Conservation (phyloP, 2,888 invertebrate genomes). For the Drosophila demipolita region DNA sequence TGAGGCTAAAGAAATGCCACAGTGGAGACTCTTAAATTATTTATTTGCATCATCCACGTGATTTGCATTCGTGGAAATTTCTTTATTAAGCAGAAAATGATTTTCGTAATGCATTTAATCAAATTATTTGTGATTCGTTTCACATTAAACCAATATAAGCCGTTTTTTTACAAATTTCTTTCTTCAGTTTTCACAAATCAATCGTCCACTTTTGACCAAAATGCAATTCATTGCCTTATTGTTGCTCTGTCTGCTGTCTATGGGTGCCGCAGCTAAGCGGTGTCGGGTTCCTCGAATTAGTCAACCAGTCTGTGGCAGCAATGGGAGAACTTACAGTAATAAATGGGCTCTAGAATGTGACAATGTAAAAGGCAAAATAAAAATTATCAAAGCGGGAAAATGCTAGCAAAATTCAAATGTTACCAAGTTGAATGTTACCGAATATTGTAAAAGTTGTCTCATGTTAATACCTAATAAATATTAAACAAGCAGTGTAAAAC, state of each 20-base stretch:
- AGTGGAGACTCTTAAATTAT: slow-evolving; percentile 63
- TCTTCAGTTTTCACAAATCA: background rate
- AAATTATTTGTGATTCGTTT: background rate
- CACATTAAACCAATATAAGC: background rate
- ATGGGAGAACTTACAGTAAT: too few species aligned
- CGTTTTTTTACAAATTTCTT: too few species aligned
- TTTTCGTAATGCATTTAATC: background rate
- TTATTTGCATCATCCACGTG: slow-evolving; percentile 56
- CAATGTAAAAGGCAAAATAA: background rate
- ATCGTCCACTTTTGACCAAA: background rate
- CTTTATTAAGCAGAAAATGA: background rate
- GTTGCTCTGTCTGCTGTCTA: background rate
- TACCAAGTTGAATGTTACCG: background rate
- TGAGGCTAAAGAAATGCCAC: too few species aligned
- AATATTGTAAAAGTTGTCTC: background rate
- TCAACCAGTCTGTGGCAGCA: background rate
- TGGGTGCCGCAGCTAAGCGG: background rate
- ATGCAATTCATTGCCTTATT: background rate
- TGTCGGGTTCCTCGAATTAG: too few species aligned
- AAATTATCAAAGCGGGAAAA: rapidly evolving
- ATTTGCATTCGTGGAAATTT: slow-evolving; percentile 68
- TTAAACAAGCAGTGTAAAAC: background rate
- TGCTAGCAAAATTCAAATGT: background rate
- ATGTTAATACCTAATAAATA: background rate
- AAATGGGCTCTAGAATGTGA: too few species aligned